Base-by-base conservation (phyloP, 2,797 vertebrate species). In the Peromyscus attwateri region DNA sequence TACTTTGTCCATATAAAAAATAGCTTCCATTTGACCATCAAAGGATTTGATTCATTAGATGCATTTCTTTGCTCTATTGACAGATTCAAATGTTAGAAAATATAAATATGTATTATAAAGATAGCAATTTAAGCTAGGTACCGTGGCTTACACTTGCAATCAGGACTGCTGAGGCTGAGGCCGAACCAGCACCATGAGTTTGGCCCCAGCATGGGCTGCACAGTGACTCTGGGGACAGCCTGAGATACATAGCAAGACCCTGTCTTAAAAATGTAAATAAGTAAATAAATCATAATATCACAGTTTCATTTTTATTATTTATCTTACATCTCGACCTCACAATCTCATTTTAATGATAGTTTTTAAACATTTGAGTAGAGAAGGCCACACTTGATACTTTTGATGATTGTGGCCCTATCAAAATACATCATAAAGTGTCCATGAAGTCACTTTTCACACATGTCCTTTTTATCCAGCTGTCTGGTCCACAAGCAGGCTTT, bases 1-100 rank as follows among this genome's bases (percentile, higher is more conserved):
- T 98, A 97, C 94, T 34, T 97, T 83, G 83, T 73, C 46, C 81
- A 17, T 93, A 19, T 40, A 93, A 87, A 88, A 97, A 95, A 95
- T 92, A 64, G 79, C 52, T 96, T 97, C 95, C 95, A 97, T 88
- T 96, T 98, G 97, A 98, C 90, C 95, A 95, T 95, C 43, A 96
- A 93, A 97, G 96, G 87, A 96, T 88, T 97, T 96, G 93, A 97
- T 96, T 97, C 94, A 96, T 98, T 97, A 91, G 87, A 81, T 57
- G 97, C 95, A 84, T 95, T 96, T 94, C 87, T 94, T 97, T 97
- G 23, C 93, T 97, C 94, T 97, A 40, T 96, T 96, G 96, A 97
- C 91, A 95, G 91, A 40, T 46, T 96, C 82, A 96, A 98, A 91
- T 19, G 84, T 91, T 97, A 43, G 25, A 40, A 60, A n/a, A 29